Evolutionary conservation across 2,888 invertebrate genomes (phyloP).

Genomic region (Drosophila atripex): DNA sequence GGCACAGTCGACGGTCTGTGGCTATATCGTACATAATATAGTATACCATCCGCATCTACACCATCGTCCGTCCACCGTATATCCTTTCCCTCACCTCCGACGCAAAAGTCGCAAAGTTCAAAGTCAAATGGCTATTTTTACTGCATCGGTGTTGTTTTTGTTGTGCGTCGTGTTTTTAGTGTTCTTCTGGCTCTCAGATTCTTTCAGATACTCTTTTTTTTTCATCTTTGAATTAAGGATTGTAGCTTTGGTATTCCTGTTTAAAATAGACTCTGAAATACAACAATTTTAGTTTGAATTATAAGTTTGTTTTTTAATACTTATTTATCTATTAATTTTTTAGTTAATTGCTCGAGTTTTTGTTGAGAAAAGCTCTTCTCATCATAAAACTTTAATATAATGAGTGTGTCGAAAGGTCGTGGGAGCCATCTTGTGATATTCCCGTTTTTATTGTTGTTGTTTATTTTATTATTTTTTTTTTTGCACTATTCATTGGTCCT

Average conservation of each 20-base stretch:
- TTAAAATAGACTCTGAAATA: not conserved
- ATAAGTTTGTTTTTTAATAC: not conserved
- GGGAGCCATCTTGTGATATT: conserved; percentile 10
- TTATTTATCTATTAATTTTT: no score
- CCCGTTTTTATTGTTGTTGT: conserved; percentile 30
- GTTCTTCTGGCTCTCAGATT: conserved; percentile 24
- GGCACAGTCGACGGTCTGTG: conserved; percentile 12
- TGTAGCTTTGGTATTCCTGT: not conserved
- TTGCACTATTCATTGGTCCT: conserved; percentile 26
- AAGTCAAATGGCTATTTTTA: conserved; percentile 66
- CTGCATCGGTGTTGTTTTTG: conserved; percentile 31
- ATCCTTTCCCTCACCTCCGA: conserved; percentile 39
- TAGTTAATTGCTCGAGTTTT: not conserved
- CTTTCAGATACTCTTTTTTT: conserved; percentile 16
- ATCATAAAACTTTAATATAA: not conserved
- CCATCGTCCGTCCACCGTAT: conserved; percentile 14
- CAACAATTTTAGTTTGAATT: not conserved
- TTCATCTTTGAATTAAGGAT: not conserved
- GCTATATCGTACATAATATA: not conserved
- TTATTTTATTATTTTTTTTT: conserved; percentile 6
- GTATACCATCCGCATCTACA: not conserved
- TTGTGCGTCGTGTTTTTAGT: conserved; percentile 13
- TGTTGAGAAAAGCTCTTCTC: no score
- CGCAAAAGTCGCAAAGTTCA: conserved; percentile 59
- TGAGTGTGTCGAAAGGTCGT: conserved; percentile 27